Evolutionary conservation across 2,888 invertebrate genomes (phyloP), one percentile per base, ranked within the genome.

Genomic region (Chydorus sphaericus): DNA sequence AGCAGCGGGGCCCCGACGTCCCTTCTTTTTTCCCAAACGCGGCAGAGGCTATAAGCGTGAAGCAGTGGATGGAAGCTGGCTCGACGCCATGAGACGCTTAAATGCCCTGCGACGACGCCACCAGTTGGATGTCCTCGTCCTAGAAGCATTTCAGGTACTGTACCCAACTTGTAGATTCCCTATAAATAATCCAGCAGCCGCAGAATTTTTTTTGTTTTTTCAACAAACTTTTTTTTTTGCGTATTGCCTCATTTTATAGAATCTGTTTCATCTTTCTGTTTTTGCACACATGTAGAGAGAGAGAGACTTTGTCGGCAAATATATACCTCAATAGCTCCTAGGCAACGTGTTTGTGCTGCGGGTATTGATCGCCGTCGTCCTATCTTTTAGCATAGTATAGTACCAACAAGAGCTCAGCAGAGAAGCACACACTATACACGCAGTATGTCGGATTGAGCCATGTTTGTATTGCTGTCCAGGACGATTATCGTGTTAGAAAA

Each of bases 281-380:
- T n/a, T n/a, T n/a, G n/a, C n/a, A n/a, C n/a, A n/a, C n/a, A n/a
- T n/a, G n/a, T n/a, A n/a, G n/a, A n/a, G n/a, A n/a, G n/a, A n/a
- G n/a, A n/a, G n/a, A n/a, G n/a, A 10, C 11, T 23, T 23, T 44
- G 26, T 44, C 20, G 28, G 44, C 28, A 44, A 26, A 44, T 44
- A 44, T 44, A 23, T 44, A 44, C 44, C 44, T 44, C 44, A 28
- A 44, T 44, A 44, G 44, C 44, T 44, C 44, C 44, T 44, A 44
- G 44, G 44, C 44, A 44, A 44, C 44, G 44, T 44, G 44, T 44
- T 44, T 44, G 33, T 8, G 8, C 26, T 28, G 23, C 26, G 44
- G 14, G 44, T 44, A 44, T 44, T 44, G 44, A 44, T 44, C 44
- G 44, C 18, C 44, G 23, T 28, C 10, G 26, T 26, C 26, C 44